Evolutionary conservation across 2,113 vertebrate genomes (phyloP).

Genomic region (Xyliphius kryptos): DNA sequence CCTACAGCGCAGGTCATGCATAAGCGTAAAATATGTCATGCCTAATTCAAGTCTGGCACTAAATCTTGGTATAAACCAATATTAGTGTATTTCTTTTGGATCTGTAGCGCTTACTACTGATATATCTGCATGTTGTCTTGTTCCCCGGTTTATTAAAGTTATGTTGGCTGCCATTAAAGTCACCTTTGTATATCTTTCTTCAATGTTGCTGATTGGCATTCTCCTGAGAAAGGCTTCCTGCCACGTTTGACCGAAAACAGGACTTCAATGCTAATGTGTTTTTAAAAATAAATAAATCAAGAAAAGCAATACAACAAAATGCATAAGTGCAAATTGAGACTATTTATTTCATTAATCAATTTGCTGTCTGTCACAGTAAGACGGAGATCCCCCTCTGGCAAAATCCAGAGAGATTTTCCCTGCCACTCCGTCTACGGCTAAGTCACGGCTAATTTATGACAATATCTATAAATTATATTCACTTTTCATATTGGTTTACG

Average conservation of each 20-base stretch:
- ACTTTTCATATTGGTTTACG: no score
- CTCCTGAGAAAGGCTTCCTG: constrained; percentile 9
- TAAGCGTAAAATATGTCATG: neutral
- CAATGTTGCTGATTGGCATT: constrained; percentile 1
- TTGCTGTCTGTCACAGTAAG: no score
- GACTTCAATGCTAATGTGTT: neutral
- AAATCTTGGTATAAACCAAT: constrained; percentile 16
- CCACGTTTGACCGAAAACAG: constrained; percentile 5
- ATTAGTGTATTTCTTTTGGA: constrained; percentile 2
- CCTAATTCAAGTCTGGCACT: constrained; percentile 12
- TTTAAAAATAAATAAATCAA: constrained; percentile 1
- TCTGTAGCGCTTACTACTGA: neutral
- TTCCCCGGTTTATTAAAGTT: neutral
- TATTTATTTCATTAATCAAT: no score
- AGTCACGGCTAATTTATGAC: no score
- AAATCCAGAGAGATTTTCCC: no score
- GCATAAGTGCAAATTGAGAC: neutral
- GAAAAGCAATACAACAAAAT: neutral
- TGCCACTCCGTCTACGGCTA: no score
- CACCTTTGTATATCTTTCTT: neutral
- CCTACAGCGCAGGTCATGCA: neutral
- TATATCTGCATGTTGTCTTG: neutral
- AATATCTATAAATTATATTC: no score
- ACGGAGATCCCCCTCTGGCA: no score
- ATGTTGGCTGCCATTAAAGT: neutral